Conservation (phyloP, 2,113 vertebrate species). For the Calyptomena viridis region DNA sequence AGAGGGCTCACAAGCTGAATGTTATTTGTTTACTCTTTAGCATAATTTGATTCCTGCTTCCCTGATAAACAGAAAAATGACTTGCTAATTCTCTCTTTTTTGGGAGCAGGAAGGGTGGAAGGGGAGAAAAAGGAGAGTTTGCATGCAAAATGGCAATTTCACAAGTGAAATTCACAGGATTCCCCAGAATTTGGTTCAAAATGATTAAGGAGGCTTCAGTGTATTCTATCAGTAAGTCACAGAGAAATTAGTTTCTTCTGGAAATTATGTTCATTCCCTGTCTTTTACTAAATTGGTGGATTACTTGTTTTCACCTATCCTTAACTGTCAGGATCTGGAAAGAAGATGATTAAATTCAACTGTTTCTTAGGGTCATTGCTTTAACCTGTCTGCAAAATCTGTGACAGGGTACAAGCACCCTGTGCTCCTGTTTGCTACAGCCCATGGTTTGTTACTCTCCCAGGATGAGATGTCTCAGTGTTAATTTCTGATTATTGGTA, state of each 20-base stretch:
- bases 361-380: not conserved
- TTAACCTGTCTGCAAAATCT: not conserved
- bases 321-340: not conserved
- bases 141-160: not conserved
- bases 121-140: not conserved
- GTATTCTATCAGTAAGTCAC: not conserved
- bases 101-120: not conserved
- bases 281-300: not conserved
- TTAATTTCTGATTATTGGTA: no score
- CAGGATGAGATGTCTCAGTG: not conserved
- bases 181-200: not conserved
- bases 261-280: not conserved
- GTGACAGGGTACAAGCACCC: rapidly evolving
- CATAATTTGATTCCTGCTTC: not conserved
- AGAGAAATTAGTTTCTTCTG: not conserved
- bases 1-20: not conserved
- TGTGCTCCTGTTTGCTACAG: rapidly evolving
- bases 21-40: constrained; percentile 6
- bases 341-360: not conserved
- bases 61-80: not conserved
- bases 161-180: not conserved
- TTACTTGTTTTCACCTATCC: not conserved
- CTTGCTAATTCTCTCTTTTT: not conserved
- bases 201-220: not conserved
- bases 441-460: no score